phyloP scores from a whole-genome alignment of 2,113 vertebrate genomes.

The Sinocyclocheilus rhinocerous region DNA sequence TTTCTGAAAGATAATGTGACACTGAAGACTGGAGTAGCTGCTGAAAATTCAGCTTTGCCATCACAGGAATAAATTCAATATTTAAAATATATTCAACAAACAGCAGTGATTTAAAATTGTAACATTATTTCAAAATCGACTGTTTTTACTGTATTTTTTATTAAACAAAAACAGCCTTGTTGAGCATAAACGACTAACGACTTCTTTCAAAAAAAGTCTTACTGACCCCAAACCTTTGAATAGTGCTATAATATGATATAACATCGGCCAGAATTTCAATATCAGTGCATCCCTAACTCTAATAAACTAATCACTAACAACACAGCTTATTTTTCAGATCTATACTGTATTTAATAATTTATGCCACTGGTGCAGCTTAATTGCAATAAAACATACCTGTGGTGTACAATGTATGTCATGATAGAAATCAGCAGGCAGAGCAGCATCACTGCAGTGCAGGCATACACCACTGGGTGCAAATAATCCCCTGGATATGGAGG shows the following conservation, averaged over 20 bases:
- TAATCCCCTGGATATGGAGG: slow-evolving; percentile 92
- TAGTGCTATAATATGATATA: background rate
- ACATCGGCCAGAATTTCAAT: background rate
- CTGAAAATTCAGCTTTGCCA: background rate
- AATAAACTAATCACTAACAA: background rate
- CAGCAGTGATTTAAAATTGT: background rate
- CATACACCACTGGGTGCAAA: slow-evolving; percentile 97
- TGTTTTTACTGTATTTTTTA: background rate
- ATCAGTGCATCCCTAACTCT: slow-evolving; percentile 1
- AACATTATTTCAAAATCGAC: background rate
- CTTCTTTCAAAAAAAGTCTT: background rate
- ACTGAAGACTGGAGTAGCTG: too few species aligned
- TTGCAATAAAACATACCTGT: slow-evolving; percentile 46
- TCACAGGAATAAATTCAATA: background rate
- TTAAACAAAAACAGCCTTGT: background rate
- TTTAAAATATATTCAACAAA: too few species aligned
- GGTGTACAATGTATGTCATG: slow-evolving; percentile 73
- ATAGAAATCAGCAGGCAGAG: slow-evolving; percentile 90
- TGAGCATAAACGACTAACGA: background rate
- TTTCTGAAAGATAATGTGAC: too few species aligned
- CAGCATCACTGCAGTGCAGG: slow-evolving; percentile 94
- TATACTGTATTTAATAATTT: background rate
- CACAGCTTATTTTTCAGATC: background rate
- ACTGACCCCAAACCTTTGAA: background rate
- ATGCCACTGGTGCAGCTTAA: slow-evolving; percentile 4